Evolutionary conservation across 2,797 vertebrate species (phyloP), one percentile per base, ranked within the genome.

Genomic region (Rallus crepitans): DNA sequence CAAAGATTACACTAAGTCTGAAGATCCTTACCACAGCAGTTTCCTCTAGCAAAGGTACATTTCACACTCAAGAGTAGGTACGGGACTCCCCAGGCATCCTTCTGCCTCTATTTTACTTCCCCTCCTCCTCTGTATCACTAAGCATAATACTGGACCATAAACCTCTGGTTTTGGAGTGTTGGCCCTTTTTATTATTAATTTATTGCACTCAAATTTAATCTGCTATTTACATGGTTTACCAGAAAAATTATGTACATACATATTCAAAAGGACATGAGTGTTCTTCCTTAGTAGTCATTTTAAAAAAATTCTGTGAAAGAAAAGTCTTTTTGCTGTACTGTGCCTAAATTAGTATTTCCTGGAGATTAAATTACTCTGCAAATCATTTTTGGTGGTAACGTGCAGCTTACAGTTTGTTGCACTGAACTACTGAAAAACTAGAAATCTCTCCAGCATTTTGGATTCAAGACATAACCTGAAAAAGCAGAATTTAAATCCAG

Each of bases 91-190:
- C 3, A 30, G 37, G 33, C 11, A 35, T 59, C 31, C 18, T 45
- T 17, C 24, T 28, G 9, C 8, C 30, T 52, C 30, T n/a, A 16
- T 20, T 53, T 48, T 16, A 80, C 3, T 10, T 59, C 3, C 3
- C 9, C 24, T 7, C 11, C 4, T 15, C 16, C 6, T 35, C 37
- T 25, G 0, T 7, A 72, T 31, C 8, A 30, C 9, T 56, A 56
- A 65, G 6, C 13, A 45, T 7, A 4, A 53, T n/a, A 12, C 3
- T 61, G 28, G 12, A 42, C 12, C 24, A 53, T 31, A 70, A 73
- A 20, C 11, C 20, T 8, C 24, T 50, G 5, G 9, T 20, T 45
- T 8, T 30, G 12, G 14, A 31, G 33, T 47, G 23, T 20, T 30
- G 7, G 4, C 4, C 4, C 3, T 0, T 11, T n/a, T 77, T 90